A percentile compares a stretch with the other conserved stretches of the same genome.
phyloP scores from a whole-genome alignment of 2,888 invertebrate species.

The Temnothorax ravouxi region DNA sequence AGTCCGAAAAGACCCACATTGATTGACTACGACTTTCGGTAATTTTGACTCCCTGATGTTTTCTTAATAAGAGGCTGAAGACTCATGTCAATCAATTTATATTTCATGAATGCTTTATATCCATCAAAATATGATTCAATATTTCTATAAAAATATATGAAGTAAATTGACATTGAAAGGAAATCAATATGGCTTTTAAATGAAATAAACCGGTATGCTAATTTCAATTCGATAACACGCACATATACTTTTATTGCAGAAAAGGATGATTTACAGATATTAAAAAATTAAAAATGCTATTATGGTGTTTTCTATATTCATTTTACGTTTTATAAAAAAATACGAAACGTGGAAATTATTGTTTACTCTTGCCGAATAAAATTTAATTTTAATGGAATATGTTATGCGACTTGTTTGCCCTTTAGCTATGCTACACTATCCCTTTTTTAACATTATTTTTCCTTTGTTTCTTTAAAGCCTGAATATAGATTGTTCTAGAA shows the following conservation, averaged over 20 bases:
- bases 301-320: not conserved
- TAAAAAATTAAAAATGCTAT: not conserved
- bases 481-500: conserved; percentile 21
- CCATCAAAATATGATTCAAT: not conserved
- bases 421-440: not conserved
- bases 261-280: not conserved
- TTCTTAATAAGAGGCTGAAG: not conserved
- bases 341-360: not conserved
- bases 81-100: conserved; percentile 6
- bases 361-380: not conserved
- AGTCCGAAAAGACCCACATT: not conserved
- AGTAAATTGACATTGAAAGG: conserved; percentile 15
- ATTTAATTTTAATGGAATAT: conserved; percentile 22
- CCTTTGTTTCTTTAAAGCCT: not conserved
- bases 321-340: not conserved
- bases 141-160: not conserved
- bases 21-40: not conserved
- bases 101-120: not conserved
- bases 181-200: conserved; percentile 8
- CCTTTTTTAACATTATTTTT: not conserved
- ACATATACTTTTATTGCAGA: not conserved
- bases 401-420: not conserved
- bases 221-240: not conserved
- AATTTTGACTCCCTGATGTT: not conserved
- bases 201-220: not conserved